Evolutionary conservation across 2,113 vertebrate genomes (phyloP), one percentile per base, ranked within the genome.

Genomic region (Grus americana): DNA sequence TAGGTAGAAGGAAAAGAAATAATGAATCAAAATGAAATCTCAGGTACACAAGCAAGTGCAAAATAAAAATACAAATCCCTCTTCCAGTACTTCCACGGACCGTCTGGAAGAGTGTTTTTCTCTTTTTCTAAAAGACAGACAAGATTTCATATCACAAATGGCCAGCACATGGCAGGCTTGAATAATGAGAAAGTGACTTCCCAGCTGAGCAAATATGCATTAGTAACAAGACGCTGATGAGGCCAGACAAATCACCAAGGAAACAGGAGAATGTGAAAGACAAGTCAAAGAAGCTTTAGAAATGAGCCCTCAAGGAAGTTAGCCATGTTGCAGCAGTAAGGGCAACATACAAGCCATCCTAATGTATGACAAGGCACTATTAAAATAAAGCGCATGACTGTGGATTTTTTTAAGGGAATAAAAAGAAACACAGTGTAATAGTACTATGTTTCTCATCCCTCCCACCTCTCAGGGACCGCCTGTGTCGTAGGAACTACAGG

Each of bases 131-230:
- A 87, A 92, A 87, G 73, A 73, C 58, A 94, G 80, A 81, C 59
- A 50, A 73, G 82, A 81, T 93, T 97, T 97, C 67, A 52, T 94
- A 88, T 91, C 80, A 96, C 82, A 95, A 96, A 96, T 82, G 91
- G 70, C 95, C 86, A 96, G 86, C 67, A 96, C 92, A 97, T 61
- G 88, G 93, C 96, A 93, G 72, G 73, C 80, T 95, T 97, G 85
- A 97, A 95, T 95, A 96, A 91, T 96, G 95, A 95, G 84, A 91
- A 81, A 78, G 67, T 90, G 76, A 82, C 93, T 91, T 92, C 88
- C 75, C 63, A 95, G 95, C 84, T 95, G 89, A 94, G 90, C 91
- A 96, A 97, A 96, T 96, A 93, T 46, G 92, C 84, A 92, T 95
- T 83, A 96, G 95, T 81, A 97, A 92, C 96, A 93, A 93, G 95